Evolutionary conservation across 2,797 vertebrate species (phyloP).

Genomic region (Hypotaenidia okinawae): DNA sequence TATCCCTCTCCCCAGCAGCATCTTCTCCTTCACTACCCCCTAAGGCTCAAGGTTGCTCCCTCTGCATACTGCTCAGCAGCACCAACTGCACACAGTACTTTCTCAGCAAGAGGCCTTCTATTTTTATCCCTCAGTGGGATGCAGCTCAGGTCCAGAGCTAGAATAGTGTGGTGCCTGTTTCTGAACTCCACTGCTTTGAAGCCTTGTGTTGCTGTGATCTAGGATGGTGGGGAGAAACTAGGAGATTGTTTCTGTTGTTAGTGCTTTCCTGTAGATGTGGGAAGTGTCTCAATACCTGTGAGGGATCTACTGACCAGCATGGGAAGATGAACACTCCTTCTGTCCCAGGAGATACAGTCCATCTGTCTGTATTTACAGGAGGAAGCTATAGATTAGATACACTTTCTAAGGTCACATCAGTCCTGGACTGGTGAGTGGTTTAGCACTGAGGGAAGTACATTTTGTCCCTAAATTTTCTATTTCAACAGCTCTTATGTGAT

Average conservation of each 20-base stretch:
- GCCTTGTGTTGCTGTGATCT: neutral
- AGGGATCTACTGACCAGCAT: neutral
- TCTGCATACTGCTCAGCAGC: neutral
- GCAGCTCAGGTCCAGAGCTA: neutral
- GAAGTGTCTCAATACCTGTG: neutral
- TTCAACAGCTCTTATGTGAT: neutral
- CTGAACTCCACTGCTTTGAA: neutral
- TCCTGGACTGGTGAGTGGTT: neutral
- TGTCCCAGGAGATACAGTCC: neutral
- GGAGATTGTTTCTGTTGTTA: neutral
- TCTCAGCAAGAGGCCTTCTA: neutral
- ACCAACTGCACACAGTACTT: neutral
- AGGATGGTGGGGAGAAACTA: neutral
- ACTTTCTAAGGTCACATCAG: neutral
- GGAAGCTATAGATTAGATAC: neutral
- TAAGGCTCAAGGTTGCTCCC: neutral
- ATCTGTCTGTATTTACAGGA: neutral
- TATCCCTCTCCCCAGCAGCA: neutral
- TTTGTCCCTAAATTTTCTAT: neutral
- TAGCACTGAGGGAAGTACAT: neutral
- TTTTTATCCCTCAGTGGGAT: neutral
- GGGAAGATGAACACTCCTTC: neutral
- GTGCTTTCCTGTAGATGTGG: neutral
- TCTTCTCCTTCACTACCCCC: neutral
- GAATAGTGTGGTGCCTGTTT: neutral